Evolutionary conservation across 2,888 invertebrate genomes (phyloP).

Genomic region (Drosophila subsilvestris): DNA sequence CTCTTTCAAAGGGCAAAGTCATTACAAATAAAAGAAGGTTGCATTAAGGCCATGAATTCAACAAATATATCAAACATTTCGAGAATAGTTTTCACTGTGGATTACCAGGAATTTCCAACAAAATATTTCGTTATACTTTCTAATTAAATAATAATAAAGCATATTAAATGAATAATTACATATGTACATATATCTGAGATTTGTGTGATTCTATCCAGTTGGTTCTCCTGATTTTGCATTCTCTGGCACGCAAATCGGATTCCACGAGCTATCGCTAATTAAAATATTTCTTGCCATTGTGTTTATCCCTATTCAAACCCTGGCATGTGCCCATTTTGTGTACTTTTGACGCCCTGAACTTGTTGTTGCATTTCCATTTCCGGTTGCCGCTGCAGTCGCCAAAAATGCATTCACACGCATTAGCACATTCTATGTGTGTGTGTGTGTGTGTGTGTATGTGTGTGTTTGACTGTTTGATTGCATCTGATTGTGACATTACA

Average conservation of each 20-base stretch:
- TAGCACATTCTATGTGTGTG: constrained; percentile 45
- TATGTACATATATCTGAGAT: no score
- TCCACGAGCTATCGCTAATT: no score
- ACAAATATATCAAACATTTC: not conserved
- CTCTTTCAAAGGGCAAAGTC: constrained; percentile 23
- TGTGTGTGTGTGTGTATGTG: constrained; percentile 42
- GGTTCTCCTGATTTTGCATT: no score
- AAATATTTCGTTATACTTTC: no score
- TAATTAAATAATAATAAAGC: no score
- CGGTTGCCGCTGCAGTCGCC: constrained; percentile 64
- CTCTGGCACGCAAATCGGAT: no score
- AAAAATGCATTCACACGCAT: constrained; percentile 59
- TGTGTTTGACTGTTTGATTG: constrained; percentile 75
- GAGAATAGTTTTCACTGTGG: not conserved
- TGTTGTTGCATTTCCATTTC: constrained; percentile 66
- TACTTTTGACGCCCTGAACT: constrained; percentile 4
- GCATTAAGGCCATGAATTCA: constrained; percentile 11
- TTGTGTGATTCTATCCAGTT: no score
- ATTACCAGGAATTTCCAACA: no score
- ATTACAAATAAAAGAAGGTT: constrained; percentile 9
- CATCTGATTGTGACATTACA: constrained; percentile 83
- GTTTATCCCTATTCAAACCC: not conserved
- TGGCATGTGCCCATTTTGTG: no score
- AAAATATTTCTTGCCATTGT: not conserved
- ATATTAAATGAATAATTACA: no score